Percentiles rank a stretch among this genome's conserved stretches.
phyloP scores from a whole-genome alignment of 2,113 vertebrate species.

The Mandrillus leucophaeus region DNA sequence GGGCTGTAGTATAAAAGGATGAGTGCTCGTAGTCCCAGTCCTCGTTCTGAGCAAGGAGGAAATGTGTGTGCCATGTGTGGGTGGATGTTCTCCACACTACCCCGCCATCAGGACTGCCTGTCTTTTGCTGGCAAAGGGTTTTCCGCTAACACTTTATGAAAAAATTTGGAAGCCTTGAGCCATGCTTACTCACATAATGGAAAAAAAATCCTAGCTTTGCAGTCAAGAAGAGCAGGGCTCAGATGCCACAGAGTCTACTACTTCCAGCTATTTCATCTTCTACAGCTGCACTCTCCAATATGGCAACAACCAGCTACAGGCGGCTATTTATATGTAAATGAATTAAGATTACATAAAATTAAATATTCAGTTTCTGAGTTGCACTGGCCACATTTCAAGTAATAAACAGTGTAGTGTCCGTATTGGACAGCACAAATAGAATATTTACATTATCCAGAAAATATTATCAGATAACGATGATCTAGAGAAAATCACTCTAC shows the following conservation, averaged over 20 bases:
- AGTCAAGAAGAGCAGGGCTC: neutral
- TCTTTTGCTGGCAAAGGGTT: neutral
- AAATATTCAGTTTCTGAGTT: neutral
- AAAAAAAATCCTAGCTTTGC: neutral
- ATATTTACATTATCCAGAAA: neutral
- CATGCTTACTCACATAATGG: neutral
- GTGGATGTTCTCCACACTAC: neutral
- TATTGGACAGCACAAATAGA: neutral
- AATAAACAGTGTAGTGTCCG: neutral
- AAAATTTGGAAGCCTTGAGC: neutral
- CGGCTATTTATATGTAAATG: neutral
- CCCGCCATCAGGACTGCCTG: fast-evolving
- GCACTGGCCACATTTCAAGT: neutral
- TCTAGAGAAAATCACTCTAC: neutral
- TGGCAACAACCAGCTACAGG: neutral
- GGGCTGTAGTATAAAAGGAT: neutral
- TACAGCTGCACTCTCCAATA: neutral
- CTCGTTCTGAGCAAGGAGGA: neutral
- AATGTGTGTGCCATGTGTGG: neutral
- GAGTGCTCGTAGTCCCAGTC: neutral
- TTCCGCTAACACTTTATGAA: neutral
- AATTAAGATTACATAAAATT: neutral
- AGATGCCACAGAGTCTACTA: neutral
- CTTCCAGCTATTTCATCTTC: neutral
- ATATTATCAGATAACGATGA: neutral